Conservation (phyloP, 2,113 vertebrate genomes). For the Sphaerodactylus townsendi region DNA sequence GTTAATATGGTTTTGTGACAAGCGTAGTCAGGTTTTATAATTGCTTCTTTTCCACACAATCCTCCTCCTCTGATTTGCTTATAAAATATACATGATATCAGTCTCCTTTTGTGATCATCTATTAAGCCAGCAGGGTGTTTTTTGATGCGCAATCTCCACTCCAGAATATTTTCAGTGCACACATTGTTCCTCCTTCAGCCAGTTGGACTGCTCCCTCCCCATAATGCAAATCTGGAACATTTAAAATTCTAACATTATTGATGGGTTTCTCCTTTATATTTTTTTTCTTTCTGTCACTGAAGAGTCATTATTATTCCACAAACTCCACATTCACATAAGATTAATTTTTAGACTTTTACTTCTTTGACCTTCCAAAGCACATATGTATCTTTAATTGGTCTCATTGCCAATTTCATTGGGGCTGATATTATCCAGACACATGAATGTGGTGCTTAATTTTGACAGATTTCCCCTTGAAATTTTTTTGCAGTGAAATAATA, state of each 20-base stretch:
- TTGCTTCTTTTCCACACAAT: neutral
- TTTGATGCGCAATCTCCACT: conserved; percentile 2
- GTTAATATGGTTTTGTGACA: conserved; percentile 1
- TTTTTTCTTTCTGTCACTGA: neutral
- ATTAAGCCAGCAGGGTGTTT: conserved; percentile 9
- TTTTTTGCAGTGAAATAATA: neutral
- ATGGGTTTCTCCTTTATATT: neutral
- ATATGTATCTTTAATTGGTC: neutral
- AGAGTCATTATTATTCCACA: neutral
- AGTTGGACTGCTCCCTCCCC: neutral
- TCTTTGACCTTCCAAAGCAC: neutral
- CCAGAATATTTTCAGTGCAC: neutral
- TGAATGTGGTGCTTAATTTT: neutral
- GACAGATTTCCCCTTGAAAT: neutral
- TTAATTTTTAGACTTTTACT: conserved; percentile 4
- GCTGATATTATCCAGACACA: neutral
- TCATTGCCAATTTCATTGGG: neutral
- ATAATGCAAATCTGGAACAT: neutral
- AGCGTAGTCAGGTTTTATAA: conserved; percentile 6
- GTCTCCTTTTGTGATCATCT: conserved; percentile 18
- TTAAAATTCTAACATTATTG: conserved; percentile 1
- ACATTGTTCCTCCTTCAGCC: neutral
- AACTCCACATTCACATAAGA: conserved; percentile 22
- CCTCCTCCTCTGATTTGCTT: conserved; percentile 1
- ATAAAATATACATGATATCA: conserved; percentile 10